Percentiles rank a stretch among this genome's conserved stretches.
Conservation (phyloP, 2,113 vertebrate species). For the Baryphthengus martii region DNA sequence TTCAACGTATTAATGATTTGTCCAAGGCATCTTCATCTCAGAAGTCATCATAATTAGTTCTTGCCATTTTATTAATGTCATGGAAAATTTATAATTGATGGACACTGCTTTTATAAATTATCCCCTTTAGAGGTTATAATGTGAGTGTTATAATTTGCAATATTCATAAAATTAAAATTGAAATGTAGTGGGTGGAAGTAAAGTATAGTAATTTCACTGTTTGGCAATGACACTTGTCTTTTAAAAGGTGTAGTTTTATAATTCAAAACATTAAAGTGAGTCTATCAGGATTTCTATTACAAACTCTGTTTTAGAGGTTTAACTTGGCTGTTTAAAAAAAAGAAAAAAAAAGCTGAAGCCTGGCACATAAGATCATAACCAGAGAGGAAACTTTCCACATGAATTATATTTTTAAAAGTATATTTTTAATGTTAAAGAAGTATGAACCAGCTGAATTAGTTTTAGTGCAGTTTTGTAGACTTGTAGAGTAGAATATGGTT, state of each 20-base stretch:
- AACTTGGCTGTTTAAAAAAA: slow-evolving; percentile 43
- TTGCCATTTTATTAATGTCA: slow-evolving; percentile 81
- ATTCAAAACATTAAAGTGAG: slow-evolving; percentile 63
- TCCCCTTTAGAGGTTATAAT: slow-evolving; percentile 76
- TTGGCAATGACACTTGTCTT: slow-evolving; percentile 69
- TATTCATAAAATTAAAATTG: slow-evolving; percentile 81
- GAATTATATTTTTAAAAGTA: background rate
- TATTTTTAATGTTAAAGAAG: background rate
- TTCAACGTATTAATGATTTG: slow-evolving; percentile 75
- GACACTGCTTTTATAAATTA: slow-evolving; percentile 79
- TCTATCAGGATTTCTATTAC: slow-evolving; percentile 52
- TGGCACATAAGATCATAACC: background rate
- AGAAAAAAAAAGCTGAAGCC: background rate
- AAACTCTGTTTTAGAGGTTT: slow-evolving; percentile 56
- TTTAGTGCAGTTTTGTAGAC: slow-evolving; percentile 45
- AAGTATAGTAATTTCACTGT: slow-evolving; percentile 72
- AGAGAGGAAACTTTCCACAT: background rate
- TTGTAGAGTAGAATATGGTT: background rate
- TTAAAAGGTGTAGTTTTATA: slow-evolving; percentile 69
- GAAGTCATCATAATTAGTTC: slow-evolving; percentile 80
- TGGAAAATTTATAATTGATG: slow-evolving; percentile 80
- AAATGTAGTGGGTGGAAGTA: slow-evolving; percentile 73
- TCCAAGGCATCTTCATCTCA: slow-evolving; percentile 75
- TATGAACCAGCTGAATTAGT: slow-evolving; percentile 19
- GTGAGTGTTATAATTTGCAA: slow-evolving; percentile 74